Percentiles rank a stretch among this genome's conserved stretches.
Evolutionary conservation across 2,797 vertebrate species (phyloP).

Genomic region (Hyperoplus immaculatus): DNA sequence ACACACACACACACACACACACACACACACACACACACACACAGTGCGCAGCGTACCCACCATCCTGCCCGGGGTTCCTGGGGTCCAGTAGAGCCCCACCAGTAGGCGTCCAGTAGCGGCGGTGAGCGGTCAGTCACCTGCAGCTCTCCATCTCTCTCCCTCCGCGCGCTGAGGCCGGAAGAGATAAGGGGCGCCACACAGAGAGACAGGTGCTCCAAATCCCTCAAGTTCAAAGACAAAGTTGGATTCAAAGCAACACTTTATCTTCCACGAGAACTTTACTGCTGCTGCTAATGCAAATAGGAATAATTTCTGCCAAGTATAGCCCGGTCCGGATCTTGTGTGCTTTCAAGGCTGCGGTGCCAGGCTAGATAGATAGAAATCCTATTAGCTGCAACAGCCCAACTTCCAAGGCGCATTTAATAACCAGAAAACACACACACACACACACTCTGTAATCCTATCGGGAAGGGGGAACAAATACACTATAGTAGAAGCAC

Average conservation of each 20-base stretch:
- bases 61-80: slow-evolving; percentile 66
- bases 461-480: neutral
- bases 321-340: slow-evolving; percentile 14
- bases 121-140: slow-evolving; percentile 76
- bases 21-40: slow-evolving; percentile 23
- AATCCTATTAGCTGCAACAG: slow-evolving; percentile 42
- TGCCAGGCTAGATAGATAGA: slow-evolving; percentile 10
- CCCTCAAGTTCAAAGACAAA: slow-evolving; percentile 63
- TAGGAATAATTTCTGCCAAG: neutral
- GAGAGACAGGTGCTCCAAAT: slow-evolving; percentile 23
- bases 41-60: slow-evolving; percentile 71
- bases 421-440: neutral
- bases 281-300: slow-evolving; percentile 11
- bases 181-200: neutral
- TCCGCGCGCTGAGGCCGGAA: slow-evolving; percentile 28
- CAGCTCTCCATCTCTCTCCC: slow-evolving; percentile 71
- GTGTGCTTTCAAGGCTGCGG: slow-evolving; percentile 22
- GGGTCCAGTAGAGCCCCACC: slow-evolving; percentile 51
- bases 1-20: neutral
- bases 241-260: slow-evolving; percentile 64
- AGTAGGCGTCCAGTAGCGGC: slow-evolving; percentile 51
- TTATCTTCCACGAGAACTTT: slow-evolving; percentile 37
- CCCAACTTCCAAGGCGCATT: slow-evolving; percentile 65
- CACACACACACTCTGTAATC: slow-evolving; percentile 1
- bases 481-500: neutral